These are phyloP conservation scores for Poliocrania exsul DNA, from an alignment of 2,797 vertebrate species.

Conservation along the genomic window DNA sequence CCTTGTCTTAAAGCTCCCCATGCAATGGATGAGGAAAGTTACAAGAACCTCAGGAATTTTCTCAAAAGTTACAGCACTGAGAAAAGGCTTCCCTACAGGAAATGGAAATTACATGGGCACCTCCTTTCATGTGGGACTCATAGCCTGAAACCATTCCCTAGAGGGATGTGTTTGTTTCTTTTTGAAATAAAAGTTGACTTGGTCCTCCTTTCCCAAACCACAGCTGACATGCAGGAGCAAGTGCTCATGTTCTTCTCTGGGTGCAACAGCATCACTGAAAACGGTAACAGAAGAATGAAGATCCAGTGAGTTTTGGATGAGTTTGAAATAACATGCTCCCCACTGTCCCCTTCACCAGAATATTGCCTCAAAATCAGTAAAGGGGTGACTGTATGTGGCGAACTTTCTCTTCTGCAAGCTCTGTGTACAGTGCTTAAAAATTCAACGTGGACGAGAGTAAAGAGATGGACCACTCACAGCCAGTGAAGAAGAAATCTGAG, in stretches of 20 bases:
- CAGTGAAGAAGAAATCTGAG: not conserved
- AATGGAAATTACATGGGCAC: not conserved
- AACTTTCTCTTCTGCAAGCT: not conserved
- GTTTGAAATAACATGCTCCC: not conserved
- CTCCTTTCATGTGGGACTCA: not conserved
- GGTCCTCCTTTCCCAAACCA: not conserved
- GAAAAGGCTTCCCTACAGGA: not conserved
- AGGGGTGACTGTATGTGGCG: not conserved
- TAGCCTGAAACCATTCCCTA: not conserved
- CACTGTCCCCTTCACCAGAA: not conserved
- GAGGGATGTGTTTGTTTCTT: not conserved
- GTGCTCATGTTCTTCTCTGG: not conserved
- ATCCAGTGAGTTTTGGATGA: not conserved
- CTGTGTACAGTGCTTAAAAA: not conserved
- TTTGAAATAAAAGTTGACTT: not conserved
- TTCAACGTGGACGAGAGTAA: not conserved
- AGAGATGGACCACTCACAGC: rapidly evolving
- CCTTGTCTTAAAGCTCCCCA: not conserved
- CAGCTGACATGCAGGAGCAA: not conserved
- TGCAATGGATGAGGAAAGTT: not conserved
- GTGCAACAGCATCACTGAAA: not conserved
- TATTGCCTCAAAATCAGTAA: not conserved
- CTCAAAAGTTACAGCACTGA: not conserved
- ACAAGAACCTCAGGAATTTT: not conserved
- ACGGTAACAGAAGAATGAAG: not conserved